Evolutionary conservation across 2,113 vertebrate species (phyloP).

Genomic region (Cacatua alba): DNA sequence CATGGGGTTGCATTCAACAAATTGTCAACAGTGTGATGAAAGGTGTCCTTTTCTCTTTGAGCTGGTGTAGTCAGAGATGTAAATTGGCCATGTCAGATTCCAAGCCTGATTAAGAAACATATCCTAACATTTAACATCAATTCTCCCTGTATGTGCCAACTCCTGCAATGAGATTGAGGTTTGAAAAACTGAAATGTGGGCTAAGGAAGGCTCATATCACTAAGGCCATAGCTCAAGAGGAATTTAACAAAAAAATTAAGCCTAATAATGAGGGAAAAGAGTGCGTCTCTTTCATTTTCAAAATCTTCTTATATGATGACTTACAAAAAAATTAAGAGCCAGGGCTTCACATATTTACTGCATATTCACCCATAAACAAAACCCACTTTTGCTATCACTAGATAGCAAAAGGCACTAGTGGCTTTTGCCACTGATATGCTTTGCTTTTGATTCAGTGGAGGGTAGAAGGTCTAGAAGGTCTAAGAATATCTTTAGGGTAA

Average conservation of each 20-base stretch:
- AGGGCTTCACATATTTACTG: background rate
- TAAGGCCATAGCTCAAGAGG: background rate
- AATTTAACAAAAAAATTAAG: background rate
- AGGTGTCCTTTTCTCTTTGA: background rate
- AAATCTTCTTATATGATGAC: background rate
- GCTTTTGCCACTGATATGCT: background rate
- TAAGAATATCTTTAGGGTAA: background rate
- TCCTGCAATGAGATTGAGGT: background rate
- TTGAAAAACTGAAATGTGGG: background rate
- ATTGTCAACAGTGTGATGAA: background rate
- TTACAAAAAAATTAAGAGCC: background rate
- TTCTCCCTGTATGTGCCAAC: background rate
- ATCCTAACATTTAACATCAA: background rate
- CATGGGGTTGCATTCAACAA: background rate
- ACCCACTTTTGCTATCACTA: background rate
- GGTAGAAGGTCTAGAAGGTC: background rate
- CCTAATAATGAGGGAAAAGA: background rate
- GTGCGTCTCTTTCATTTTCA: background rate
- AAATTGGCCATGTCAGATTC: background rate
- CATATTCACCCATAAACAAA: background rate
- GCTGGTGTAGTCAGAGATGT: background rate
- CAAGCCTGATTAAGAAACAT: background rate
- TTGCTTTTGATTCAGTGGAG: background rate
- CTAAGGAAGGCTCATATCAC: background rate
- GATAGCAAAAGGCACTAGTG: background rate